Percentiles rank a stretch among this genome's conserved stretches.
Evolutionary conservation across 2,888 invertebrate species (phyloP).

Genomic region (Camptogramma bilineatum): DNA sequence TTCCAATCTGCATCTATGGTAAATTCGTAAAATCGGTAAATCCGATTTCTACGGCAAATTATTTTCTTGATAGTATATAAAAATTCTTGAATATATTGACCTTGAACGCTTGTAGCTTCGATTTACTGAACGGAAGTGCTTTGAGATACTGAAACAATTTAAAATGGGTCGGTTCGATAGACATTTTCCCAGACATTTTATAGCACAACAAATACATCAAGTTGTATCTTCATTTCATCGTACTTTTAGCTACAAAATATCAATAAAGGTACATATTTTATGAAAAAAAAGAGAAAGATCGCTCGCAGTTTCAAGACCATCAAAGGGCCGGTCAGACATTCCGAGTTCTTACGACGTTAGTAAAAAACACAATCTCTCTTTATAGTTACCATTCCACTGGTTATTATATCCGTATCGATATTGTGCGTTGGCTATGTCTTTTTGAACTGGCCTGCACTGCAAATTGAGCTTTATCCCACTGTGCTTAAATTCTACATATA

Average conservation of each 20-base stretch:
- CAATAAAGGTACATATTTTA: constrained; percentile 71
- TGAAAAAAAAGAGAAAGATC: constrained; percentile 72
- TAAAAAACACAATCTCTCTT: constrained; percentile 85
- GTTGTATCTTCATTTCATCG: constrained; percentile 52
- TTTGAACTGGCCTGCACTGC: constrained; percentile 1
- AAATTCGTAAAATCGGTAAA: no score
- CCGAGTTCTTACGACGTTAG: constrained; percentile 84
- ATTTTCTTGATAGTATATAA: no score
- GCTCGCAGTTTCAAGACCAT: constrained; percentile 82
- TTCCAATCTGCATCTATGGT: no score
- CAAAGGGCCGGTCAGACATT: constrained; percentile 84
- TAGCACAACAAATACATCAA: constrained; percentile 33
- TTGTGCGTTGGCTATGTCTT: constrained; percentile 48
- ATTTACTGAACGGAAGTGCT: no score
- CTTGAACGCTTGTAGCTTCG: no score
- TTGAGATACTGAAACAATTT: no score
- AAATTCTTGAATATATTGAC: no score
- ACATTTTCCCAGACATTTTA: neutral
- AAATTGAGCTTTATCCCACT: constrained; percentile 8
- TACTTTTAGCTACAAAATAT: constrained; percentile 61
- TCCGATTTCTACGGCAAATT: no score
- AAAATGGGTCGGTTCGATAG: no score
- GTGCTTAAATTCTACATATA: neutral
- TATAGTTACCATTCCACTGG: constrained; percentile 85
- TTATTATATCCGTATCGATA: constrained; percentile 84